Evolutionary conservation across 2,113 vertebrate species (phyloP).

Genomic region (Talpa occidentalis): DNA sequence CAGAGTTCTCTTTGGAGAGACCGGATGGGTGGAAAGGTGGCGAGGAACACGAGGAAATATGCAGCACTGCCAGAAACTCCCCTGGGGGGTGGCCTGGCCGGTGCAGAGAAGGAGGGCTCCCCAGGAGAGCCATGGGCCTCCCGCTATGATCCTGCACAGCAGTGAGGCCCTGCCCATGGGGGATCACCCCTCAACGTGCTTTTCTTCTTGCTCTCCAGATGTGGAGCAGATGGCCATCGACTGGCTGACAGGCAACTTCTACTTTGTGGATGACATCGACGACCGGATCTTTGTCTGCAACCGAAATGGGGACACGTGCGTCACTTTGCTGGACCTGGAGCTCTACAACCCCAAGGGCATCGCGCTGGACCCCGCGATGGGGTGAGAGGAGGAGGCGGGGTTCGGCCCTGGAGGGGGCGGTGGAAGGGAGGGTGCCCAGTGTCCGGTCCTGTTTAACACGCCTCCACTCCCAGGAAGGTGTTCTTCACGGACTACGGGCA

Average conservation of each 20-base stretch:
- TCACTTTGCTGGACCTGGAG: slow-evolving; percentile 96
- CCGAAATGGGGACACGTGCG: slow-evolving; percentile 94
- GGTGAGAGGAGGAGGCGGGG: slow-evolving; percentile 85
- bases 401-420: background rate
- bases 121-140: too few relatives aligned
- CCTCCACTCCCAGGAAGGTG: slow-evolving; percentile 89
- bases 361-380: slow-evolving; percentile 96
- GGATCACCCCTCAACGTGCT: background rate
- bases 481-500: slow-evolving; percentile 99
- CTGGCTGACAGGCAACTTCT: slow-evolving; percentile 99
- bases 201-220: slow-evolving; percentile 84
- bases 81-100: background rate
- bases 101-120: too few relatives aligned
- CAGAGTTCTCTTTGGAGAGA: background rate
- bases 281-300: slow-evolving; percentile 98
- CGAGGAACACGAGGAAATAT: background rate
- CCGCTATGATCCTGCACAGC: background rate
- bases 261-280: slow-evolving; percentile 98
- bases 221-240: slow-evolving; percentile 99
- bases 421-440: fast-evolving
- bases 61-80: background rate
- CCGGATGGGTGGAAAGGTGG: background rate
- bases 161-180: background rate
- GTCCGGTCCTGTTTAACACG: fast-evolving
- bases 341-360: slow-evolving; percentile 98